Percentiles rank a stretch among this genome's conserved stretches.
Conservation (phyloP, 2,888 invertebrate genomes). For the Cistogaster globosa region DNA sequence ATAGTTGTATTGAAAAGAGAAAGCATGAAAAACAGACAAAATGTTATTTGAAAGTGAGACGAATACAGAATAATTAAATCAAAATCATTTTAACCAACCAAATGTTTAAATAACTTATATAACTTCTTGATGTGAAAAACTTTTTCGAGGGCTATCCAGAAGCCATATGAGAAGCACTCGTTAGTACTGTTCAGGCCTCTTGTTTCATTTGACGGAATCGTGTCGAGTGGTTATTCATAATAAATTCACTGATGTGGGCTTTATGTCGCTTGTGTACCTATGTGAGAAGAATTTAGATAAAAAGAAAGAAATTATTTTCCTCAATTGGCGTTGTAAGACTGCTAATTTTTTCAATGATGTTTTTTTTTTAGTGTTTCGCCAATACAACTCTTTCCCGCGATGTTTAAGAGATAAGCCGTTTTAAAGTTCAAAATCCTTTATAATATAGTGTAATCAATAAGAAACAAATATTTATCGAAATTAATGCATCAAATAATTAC, state of each 20-base stretch:
- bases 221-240: constrained; percentile 84
- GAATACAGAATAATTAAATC: constrained; percentile 28
- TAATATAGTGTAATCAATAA: constrained; percentile 43
- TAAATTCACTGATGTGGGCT: constrained; percentile 83
- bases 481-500: constrained; percentile 27
- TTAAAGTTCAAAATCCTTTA: constrained; percentile 41
- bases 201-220: constrained; percentile 84
- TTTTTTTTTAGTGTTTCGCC: constrained; percentile 70
- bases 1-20: constrained; percentile 23
- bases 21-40: background rate
- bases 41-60: constrained; percentile 2
- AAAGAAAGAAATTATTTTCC: constrained; percentile 65
- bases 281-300: constrained; percentile 68
- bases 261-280: constrained; percentile 78
- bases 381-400: constrained; percentile 52
- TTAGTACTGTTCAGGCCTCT: constrained; percentile 84
- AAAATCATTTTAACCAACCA: constrained; percentile 51
- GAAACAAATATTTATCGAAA: constrained; percentile 21
- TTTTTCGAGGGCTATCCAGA: constrained; percentile 84
- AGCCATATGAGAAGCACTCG: constrained; percentile 84
- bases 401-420: constrained; percentile 46
- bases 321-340: constrained; percentile 74
- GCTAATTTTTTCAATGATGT: constrained; percentile 76
- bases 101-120: constrained; percentile 75
- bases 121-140: constrained; percentile 81